Evolutionary conservation across 2,797 vertebrate genomes (phyloP).

Genomic region (Trachurus trachurus): DNA sequence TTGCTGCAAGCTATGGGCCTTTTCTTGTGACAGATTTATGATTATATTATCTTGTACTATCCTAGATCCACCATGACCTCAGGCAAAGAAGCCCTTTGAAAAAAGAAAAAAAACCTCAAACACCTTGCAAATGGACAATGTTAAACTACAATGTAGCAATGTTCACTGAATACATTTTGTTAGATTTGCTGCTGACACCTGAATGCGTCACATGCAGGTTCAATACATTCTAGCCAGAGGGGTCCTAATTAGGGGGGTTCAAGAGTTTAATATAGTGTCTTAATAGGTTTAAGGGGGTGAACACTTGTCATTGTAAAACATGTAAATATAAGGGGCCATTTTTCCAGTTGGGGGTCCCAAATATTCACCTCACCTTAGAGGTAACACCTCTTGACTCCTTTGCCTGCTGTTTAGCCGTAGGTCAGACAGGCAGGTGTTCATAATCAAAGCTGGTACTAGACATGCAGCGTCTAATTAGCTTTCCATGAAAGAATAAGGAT

Average conservation of each 20-base stretch:
- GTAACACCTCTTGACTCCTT: background rate
- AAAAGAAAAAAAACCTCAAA: no score
- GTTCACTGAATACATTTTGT: background rate
- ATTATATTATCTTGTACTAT: background rate
- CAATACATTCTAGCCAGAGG: background rate
- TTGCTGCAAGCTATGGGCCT: background rate
- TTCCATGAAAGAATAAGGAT: conserved; percentile 42
- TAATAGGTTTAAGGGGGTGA: no score
- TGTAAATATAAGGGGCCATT: no score
- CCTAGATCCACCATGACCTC: background rate
- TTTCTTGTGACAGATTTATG: conserved; percentile 1
- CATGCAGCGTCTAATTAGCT: conserved; percentile 54
- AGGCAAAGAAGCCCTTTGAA: background rate
- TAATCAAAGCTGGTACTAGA: conserved; percentile 50
- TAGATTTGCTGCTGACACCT: no score
- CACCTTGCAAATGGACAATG: no score
- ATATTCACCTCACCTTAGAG: no score
- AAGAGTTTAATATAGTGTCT: no score
- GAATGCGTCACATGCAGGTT: no score
- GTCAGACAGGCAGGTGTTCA: conserved; percentile 49
- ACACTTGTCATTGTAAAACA: no score
- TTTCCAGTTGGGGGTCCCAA: no score
- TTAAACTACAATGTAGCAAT: no score
- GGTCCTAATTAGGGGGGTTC: no score
- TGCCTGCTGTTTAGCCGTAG: conserved; percentile 41